Base-by-base conservation (phyloP, 2,113 vertebrate species). In the Thermophis baileyi region DNA sequence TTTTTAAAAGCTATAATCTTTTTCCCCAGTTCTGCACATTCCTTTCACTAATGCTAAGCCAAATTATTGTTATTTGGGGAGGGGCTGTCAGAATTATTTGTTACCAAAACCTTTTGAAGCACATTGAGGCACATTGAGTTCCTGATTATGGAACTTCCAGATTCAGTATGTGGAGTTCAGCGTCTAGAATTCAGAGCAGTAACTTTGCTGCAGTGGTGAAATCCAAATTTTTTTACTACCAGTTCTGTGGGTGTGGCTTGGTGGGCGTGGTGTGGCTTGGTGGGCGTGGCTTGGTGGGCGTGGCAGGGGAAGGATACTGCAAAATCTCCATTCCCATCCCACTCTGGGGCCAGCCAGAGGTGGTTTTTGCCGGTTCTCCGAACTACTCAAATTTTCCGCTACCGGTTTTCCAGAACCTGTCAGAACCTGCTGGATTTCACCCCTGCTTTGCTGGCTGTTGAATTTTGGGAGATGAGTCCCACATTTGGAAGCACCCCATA, bases 21-120 rank as follows among this genome's bases (percentile, higher is more conserved):
- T 89, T 54, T 63, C 10, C 35, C 44, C 40, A 35, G 46, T 20
- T 14, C 69, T 74, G 18, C 22, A 46, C 12, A n/a, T 20, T 57
- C 3, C 14, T 18, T 16, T 27, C 2, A 22, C 3, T 91, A 54
- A 88, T 85, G 93, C 94, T 74, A 95, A 91, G 35, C 92, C 51
- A 91, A 93, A 93, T 97, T 94, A 92, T 93, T 95, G 91, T 95
- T 95, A 11, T 74, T 20, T 20, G 12, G 14, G 2, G 5, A 18
- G 69, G 87, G 91, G 49, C 89, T 94, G 91, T 69, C 60, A 92
- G 96, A 94, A 94, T 69, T 44, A 2, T 60, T 93, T 54, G 51
- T 90, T 87, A 60, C 91, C 49, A 24, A 93, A 93, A 88, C 18
- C 49, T 93, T 88, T 95, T 91, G 86, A 93, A 96, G 90, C 90